Conservation (phyloP, 2,113 vertebrate species). For the Dascyllus trimaculatus region DNA sequence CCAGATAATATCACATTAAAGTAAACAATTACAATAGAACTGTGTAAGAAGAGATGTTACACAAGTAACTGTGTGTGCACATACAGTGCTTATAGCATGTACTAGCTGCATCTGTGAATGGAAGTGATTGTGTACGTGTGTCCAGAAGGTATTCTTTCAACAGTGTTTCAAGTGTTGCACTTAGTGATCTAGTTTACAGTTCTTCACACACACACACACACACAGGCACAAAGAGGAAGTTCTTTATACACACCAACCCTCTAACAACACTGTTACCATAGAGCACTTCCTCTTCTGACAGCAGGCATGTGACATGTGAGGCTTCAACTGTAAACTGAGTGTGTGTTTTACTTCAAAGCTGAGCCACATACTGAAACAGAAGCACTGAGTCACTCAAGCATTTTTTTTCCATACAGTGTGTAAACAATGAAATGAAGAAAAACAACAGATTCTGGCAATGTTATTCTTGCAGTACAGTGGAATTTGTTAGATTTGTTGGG, state of each 20-base stretch:
- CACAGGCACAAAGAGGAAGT: constrained; percentile 76
- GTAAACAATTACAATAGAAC: not conserved
- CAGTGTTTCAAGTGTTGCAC: constrained; percentile 21
- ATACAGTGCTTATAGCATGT: not conserved
- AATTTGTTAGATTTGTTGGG: not conserved
- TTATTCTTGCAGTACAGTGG: not conserved
- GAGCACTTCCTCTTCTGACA: constrained; percentile 76
- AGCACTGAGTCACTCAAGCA: not conserved
- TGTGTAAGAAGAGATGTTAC: constrained; percentile 2
- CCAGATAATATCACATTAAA: too few relatives aligned
- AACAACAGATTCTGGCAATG: not conserved
- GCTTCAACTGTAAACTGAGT: constrained; percentile 32
- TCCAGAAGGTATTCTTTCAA: constrained; percentile 12
- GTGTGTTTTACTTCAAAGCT: constrained; percentile 22
- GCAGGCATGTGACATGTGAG: constrained; percentile 66
- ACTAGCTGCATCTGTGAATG: not conserved
- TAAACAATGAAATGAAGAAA: not conserved
- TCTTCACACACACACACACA: constrained; percentile 50
- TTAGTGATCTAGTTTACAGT: constrained; percentile 37
- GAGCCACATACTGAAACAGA: not conserved
- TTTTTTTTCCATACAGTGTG: not conserved
- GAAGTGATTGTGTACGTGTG: constrained; percentile 15
- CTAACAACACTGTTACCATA: constrained; percentile 69
- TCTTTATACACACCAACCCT: constrained; percentile 54
- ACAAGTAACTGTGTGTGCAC: not conserved